A percentile compares a stretch with the other conserved stretches of the same genome.
Conservation (phyloP, 1,140 invertebrate species). For the Lepidotrigona ventralis region DNA sequence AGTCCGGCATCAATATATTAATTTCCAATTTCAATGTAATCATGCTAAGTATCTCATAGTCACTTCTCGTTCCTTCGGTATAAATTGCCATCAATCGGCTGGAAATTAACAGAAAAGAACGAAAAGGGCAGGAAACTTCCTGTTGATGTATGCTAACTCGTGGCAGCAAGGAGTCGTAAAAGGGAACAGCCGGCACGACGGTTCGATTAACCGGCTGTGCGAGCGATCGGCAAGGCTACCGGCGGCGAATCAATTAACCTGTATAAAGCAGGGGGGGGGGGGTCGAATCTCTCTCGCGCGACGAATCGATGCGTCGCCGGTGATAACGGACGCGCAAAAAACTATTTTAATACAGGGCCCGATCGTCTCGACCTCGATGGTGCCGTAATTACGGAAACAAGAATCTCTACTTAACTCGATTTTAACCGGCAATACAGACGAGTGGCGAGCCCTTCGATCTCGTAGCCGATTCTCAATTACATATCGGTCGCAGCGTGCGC, state of each 20-base stretch:
- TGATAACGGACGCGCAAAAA: conserved; percentile 8
- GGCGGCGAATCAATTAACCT: conserved; percentile 5
- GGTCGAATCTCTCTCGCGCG: neutral
- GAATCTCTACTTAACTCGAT: conserved; percentile 45
- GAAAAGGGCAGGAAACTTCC: neutral
- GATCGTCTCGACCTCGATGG: neutral
- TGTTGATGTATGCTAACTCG: neutral
- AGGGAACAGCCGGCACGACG: neutral
- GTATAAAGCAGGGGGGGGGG: neutral
- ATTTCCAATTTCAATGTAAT: neutral
- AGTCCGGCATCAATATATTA: neutral
- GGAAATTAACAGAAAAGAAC: neutral
- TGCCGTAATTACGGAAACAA: conserved; percentile 39
- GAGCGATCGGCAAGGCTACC: neutral
- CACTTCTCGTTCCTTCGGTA: neutral
- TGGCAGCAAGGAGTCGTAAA: neutral
- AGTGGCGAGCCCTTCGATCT: neutral
- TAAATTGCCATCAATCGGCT: neutral
- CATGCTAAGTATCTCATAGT: neutral
- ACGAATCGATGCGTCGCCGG: neutral
- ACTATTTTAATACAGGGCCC: neutral
- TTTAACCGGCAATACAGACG: neutral
- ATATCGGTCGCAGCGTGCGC: neutral
- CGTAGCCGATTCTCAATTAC: conserved; percentile 18
- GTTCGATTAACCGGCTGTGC: neutral